These are phyloP conservation scores for Aplodontia rufa DNA, from an alignment of 2,113 vertebrate species.

Conservation along the genomic window DNA sequence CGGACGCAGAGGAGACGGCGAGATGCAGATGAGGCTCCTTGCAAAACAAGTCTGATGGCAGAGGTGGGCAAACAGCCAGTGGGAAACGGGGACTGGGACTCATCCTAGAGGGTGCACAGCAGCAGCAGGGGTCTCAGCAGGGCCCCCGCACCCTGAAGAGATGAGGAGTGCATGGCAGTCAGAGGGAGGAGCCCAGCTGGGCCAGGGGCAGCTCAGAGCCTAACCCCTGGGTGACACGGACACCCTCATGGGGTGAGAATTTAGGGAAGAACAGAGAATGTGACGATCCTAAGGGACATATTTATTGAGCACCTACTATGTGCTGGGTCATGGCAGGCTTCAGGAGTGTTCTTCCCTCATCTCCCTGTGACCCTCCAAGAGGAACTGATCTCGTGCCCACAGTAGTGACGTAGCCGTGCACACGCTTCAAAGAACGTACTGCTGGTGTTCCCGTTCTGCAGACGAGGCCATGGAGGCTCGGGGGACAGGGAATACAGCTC, in stretches of 20 bases:
- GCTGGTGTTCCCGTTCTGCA: background rate
- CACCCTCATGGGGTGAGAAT: rapidly evolving
- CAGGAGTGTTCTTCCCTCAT: too few relatives aligned
- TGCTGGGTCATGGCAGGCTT: background rate
- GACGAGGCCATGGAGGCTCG: background rate
- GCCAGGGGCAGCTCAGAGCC: background rate
- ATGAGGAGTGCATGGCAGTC: rapidly evolving
- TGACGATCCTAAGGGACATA: rapidly evolving
- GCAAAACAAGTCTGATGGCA: background rate
- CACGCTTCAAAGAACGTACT: background rate
- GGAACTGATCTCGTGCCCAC: background rate
- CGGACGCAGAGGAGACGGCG: too few relatives aligned
- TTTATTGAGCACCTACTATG: background rate
- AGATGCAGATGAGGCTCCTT: too few relatives aligned
- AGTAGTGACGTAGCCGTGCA: background rate
- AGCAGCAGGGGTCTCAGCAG: background rate
- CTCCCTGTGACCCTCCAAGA: too few relatives aligned
- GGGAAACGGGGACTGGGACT: background rate
- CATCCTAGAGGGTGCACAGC: rapidly evolving
- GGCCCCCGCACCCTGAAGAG: background rate
- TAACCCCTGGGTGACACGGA: background rate
- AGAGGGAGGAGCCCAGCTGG: background rate
- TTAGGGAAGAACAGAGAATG: background rate
- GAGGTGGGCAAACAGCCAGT: background rate
- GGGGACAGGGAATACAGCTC: background rate